A percentile compares a stretch with the other conserved stretches of the same genome.
These are phyloP conservation scores for Amorpha juglandis DNA, from an alignment of 2,888 invertebrate species.

Conservation along the genomic window DNA sequence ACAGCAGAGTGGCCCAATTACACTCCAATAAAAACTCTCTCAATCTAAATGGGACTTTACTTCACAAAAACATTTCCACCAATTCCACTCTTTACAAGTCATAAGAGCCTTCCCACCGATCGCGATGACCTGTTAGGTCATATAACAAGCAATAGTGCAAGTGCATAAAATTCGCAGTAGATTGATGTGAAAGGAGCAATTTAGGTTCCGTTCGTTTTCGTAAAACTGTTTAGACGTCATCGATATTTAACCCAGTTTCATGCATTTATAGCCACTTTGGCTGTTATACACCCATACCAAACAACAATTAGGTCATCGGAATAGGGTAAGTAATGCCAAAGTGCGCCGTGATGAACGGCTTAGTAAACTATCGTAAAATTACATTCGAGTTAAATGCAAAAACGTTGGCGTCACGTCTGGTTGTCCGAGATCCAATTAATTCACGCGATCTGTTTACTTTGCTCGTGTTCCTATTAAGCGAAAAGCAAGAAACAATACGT, in stretches of 20 bases:
- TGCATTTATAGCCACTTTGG: conserved; percentile 77
- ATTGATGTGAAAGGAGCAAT: conserved; percentile 53
- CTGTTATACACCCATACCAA: conserved; percentile 68
- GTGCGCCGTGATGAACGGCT: conserved; percentile 57
- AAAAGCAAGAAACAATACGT: neutral
- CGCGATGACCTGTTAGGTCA: neutral
- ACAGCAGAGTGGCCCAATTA: no score
- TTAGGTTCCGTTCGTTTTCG: conserved; percentile 53
- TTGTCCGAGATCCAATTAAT: conserved; percentile 16
- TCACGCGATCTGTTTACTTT: conserved; percentile 12
- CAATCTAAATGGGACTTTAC: no score
- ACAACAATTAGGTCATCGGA: conserved; percentile 78
- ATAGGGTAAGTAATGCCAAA: conserved; percentile 71
- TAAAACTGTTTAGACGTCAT: conserved; percentile 64
- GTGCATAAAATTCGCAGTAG: conserved; percentile 30
- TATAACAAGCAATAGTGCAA: neutral
- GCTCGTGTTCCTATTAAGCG: neutral
- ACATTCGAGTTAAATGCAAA: conserved; percentile 30
- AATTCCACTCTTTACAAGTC: neutral
- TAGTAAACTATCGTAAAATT: conserved; percentile 57
- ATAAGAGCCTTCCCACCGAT: neutral
- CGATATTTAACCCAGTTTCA: conserved; percentile 81
- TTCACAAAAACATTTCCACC: neutral
- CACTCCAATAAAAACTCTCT: no score
- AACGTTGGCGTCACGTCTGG: conserved; percentile 23